Base-by-base conservation (phyloP, 2,888 invertebrate genomes). In the Cheilosia impressa region DNA sequence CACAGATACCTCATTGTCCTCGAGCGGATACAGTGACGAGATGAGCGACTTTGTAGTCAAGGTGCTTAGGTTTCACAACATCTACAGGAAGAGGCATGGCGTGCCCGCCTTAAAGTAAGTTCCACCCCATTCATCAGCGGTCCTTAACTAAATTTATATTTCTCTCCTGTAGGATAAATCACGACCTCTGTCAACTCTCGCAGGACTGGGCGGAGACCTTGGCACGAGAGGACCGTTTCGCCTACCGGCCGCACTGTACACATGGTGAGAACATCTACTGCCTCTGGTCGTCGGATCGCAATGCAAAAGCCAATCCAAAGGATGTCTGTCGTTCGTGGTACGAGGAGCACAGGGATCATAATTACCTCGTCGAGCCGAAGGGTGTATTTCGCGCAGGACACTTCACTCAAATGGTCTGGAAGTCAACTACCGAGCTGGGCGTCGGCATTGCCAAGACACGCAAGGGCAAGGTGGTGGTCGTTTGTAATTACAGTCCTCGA, bases 391-490 rank as follows among this genome's bases (percentile, higher is more conserved):
- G 93, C 88, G 93, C 94, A 91, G 95, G 96, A 47, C 95, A 95
- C 89, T 95, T 95, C 89, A 94, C 95, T 1, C 96, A 96, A 91
- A 93, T 96, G 77, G 93, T 96, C 3, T 96, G 96, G 96, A 95
- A 94, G 88, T 94, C 93, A 63, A 95, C 94, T 81, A 94, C 93
- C 60, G 94, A 95, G 89, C 90, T 96, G 31, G 96, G 96, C 0
- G 94, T 96, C 17, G 96, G 95, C 2, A 93, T 95, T 89, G 95
- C 96, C 0, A 93, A 95, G 89, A 95, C 95, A 88, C 95, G 95
- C 88, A 94, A 95, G 68, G 97, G 96, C 0, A 96, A 96, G 90
- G 94, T 96, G 1, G 96, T 96, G 88, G 96, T 98, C 0, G 97
- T 98, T 0, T 89, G 89, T 43, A 89, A 89, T 82, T 89, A 89